These are phyloP conservation scores for Dascyllus trimaculatus DNA, from an alignment of 2,113 vertebrate species.

Conservation along the genomic window DNA sequence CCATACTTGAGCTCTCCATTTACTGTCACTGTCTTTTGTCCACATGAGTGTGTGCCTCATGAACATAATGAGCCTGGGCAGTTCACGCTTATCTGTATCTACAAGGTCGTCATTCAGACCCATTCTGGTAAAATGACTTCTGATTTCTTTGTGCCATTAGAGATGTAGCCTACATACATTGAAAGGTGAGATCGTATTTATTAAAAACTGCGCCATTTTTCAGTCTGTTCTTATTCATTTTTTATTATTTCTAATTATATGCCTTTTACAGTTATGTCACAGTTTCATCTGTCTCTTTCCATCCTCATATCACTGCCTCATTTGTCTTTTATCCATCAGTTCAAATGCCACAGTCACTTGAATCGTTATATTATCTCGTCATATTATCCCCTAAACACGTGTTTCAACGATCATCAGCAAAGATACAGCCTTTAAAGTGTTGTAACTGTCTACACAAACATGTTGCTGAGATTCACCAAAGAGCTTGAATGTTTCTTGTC, in stretches of 20 bases:
- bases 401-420: constrained; percentile 5
- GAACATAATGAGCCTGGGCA: constrained; percentile 27
- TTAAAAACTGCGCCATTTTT: background rate
- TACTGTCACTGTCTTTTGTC: constrained; percentile 24
- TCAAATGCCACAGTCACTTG: constrained; percentile 9
- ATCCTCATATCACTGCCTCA: background rate
- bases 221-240: constrained; percentile 1
- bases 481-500: background rate
- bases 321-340: background rate
- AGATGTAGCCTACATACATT: background rate
- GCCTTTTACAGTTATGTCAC: constrained; percentile 16
- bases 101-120: constrained; percentile 2
- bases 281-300: background rate
- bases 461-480: background rate
- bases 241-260: constrained; percentile 26
- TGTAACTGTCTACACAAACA: background rate
- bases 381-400: background rate
- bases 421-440: constrained; percentile 1
- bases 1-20: constrained; percentile 41
- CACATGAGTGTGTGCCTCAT: constrained; percentile 27
- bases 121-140: constrained; percentile 8
- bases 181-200: background rate
- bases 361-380: background rate
- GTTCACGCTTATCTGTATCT: constrained; percentile 18
- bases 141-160: constrained; percentile 2